A percentile compares a stretch with the other conserved stretches of the same genome.
These are phyloP conservation scores for Chydorus sphaericus DNA, from an alignment of 2,888 invertebrate genomes.

Conservation along the genomic window DNA sequence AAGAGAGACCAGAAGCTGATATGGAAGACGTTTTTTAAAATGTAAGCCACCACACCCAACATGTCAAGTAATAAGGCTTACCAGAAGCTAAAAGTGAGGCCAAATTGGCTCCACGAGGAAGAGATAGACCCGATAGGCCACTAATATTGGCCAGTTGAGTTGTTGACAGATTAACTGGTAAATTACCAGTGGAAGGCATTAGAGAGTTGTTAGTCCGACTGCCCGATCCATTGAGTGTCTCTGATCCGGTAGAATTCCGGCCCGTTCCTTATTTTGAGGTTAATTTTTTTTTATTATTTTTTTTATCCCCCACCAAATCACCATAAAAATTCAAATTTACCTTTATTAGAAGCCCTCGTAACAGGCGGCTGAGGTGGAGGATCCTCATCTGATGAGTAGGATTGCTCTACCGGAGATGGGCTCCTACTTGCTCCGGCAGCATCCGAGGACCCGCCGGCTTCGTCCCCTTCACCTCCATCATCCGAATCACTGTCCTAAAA, in stretches of 20 bases:
- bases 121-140: neutral
- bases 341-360: too few species aligned
- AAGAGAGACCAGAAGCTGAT: slow-evolving; percentile 2
- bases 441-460: slow-evolving; percentile 2
- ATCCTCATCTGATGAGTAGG: slow-evolving; percentile 3
- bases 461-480: slow-evolving; percentile 2
- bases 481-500: slow-evolving; percentile 8
- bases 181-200: neutral
- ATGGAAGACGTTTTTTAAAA: too few species aligned
- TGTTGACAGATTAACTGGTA: neutral
- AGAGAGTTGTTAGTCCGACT: neutral
- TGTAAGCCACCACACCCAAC: neutral
- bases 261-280: too few species aligned
- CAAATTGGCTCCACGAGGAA: slow-evolving; percentile 5
- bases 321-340: too few species aligned
- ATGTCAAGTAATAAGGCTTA: neutral
- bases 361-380: too few species aligned
- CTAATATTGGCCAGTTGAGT: neutral
- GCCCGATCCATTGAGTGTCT: too few species aligned
- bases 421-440: slow-evolving; percentile 1
- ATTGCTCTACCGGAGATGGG: slow-evolving; percentile 1
- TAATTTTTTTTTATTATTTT: too few species aligned
- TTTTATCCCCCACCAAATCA: too few species aligned
- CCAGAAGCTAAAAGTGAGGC: slow-evolving; percentile 5
- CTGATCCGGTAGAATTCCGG: too few species aligned